These are phyloP conservation scores for Amphimedon queenslandica DNA, from an alignment of 37 sponge, comb jelly and placozoan genomes.

Conservation along the genomic window DNA sequence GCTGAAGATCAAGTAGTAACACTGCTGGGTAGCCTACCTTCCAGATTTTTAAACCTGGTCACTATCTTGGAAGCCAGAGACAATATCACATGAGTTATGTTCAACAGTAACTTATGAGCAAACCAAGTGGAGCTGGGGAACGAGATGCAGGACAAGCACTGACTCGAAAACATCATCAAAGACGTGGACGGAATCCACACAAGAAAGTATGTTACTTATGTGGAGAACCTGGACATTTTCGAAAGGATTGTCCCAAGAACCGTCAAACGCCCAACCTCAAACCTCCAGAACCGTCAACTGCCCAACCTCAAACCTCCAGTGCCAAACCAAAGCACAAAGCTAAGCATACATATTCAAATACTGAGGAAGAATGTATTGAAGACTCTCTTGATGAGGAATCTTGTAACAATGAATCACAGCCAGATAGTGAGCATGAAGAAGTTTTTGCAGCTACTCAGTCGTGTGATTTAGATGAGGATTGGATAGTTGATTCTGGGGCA, in stretches of 20 bases:
- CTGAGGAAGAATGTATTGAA: no score
- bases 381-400: no score
- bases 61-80: conserved; percentile 48
- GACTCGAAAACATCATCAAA: conserved; percentile 2
- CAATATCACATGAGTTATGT: conserved; percentile 17
- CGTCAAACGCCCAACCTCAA: no score
- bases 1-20: conserved; percentile 49
- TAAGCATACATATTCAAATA: neutral
- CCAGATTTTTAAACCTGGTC: conserved; percentile 18
- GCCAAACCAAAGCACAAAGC: conserved; percentile 14
- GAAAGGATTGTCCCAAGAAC: conserved; percentile 6
- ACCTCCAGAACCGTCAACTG: no score
- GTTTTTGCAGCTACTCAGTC: conserved; percentile 2
- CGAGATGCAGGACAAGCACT: conserved; percentile 4
- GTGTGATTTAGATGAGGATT: neutral
- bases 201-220: conserved; percentile 18
- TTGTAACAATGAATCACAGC: no score
- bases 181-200: neutral
- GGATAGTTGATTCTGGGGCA: no score
- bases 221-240: conserved; percentile 14
- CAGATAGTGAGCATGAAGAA: no score
- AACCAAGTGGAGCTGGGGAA: neutral
- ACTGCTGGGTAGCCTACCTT: conserved; percentile 38
- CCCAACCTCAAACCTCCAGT: no score
- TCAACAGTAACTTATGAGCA: conserved; percentile 26